Evolutionary conservation across 2,888 invertebrate genomes (phyloP).

Genomic region (Pocota personata): DNA sequence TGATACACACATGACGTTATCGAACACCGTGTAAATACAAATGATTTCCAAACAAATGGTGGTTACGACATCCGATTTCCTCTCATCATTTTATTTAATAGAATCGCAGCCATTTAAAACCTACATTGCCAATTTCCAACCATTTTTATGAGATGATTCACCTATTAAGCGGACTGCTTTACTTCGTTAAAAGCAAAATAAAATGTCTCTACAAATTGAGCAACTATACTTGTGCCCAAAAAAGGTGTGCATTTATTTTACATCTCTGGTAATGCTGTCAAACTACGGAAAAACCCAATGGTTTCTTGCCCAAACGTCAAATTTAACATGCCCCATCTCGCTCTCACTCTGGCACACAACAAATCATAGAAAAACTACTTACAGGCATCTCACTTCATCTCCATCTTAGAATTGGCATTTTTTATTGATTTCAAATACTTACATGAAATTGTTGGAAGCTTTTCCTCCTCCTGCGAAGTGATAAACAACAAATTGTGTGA

Average conservation of each 20-base stretch:
- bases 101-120: no score
- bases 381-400: conserved; percentile 42
- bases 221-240: conserved; percentile 7
- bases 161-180: no score
- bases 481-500: conserved; percentile 67
- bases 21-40: no score
- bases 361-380: neutral
- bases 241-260: neutral
- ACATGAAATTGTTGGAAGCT: conserved; percentile 69
- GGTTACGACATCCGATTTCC: no score
- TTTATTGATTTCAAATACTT: conserved; percentile 71
- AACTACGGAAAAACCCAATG: conserved; percentile 21
- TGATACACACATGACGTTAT: no score
- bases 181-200: no score
- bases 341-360: conserved; percentile 1
- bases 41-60: no score
- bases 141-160: no score
- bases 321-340: neutral
- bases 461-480: conserved; percentile 70
- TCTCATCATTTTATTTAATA: no score
- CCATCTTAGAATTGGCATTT: conserved; percentile 72
- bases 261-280: conserved; percentile 30
- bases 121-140: no score
- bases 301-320: conserved; percentile 40
- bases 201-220: neutral